Conservation (phyloP, 2,113 vertebrate species). For the Nycticebus coucang region DNA sequence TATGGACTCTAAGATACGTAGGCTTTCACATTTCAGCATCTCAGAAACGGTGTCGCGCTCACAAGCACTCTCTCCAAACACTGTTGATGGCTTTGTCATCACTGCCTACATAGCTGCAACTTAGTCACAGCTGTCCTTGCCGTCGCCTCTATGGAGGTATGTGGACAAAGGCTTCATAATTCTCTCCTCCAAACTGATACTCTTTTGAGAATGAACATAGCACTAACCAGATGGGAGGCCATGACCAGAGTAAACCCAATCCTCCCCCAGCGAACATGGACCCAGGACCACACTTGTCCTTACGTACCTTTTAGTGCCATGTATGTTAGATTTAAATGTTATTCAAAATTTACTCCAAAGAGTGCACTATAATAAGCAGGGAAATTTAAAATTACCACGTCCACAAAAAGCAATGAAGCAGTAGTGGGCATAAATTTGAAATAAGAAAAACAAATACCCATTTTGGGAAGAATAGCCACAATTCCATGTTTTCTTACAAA, state of each 20-base stretch:
- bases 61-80: neutral
- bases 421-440: neutral
- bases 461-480: neutral
- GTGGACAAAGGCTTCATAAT: neutral
- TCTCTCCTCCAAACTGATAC: neutral
- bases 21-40: neutral
- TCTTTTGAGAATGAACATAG: neutral
- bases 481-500: neutral
- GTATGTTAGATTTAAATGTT: neutral
- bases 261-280: neutral
- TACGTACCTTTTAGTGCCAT: neutral
- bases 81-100: fast-evolving
- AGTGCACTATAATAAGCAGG: neutral
- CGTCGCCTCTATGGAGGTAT: neutral
- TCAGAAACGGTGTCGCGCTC: neutral
- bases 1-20: neutral
- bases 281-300: neutral
- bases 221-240: neutral
- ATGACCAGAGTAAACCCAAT: neutral
- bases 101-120: neutral
- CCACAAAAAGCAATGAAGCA: neutral
- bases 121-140: neutral
- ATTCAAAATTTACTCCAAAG: neutral
- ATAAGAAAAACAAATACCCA: neutral
- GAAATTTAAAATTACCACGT: neutral